phyloP scores from a whole-genome alignment of 2,113 vertebrate species.

The Panthera leo region DNA sequence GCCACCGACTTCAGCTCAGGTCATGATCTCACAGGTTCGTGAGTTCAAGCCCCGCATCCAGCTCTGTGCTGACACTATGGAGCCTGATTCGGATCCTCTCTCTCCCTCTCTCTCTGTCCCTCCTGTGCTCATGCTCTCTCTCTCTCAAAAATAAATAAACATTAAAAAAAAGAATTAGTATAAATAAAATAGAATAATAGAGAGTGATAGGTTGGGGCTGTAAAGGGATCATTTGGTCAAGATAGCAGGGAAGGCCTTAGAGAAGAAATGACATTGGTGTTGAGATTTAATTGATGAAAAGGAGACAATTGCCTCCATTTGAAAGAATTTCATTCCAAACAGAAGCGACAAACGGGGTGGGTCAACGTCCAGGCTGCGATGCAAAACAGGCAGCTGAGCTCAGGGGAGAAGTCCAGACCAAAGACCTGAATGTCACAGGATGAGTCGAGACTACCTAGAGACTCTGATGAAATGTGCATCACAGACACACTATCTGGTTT shows the following conservation, averaged over 20 bases:
- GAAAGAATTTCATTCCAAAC: neutral
- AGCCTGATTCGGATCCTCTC: too few species aligned
- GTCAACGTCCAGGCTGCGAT: neutral
- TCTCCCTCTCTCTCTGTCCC: too few species aligned
- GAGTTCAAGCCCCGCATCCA: too few species aligned
- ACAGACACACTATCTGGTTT: neutral
- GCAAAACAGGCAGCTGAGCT: neutral
- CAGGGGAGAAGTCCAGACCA: neutral
- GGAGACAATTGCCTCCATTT: neutral
- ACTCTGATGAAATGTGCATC: neutral
- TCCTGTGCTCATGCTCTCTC: too few species aligned
- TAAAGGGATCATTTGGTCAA: neutral
- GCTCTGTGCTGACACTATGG: too few species aligned
- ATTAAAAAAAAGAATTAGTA: too few species aligned
- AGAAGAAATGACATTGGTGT: neutral
- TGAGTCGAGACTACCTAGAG: neutral
- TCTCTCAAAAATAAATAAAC: too few species aligned
- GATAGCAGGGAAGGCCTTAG: neutral
- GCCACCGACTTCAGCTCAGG: too few species aligned
- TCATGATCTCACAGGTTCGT: too few species aligned
- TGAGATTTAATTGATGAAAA: neutral
- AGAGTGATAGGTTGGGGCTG: neutral
- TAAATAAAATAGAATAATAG: neutral
- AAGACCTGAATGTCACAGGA: neutral
- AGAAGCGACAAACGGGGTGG: neutral